Evolutionary conservation across 2,797 vertebrate species (phyloP).

Genomic region (Lophotriccus pileatus): DNA sequence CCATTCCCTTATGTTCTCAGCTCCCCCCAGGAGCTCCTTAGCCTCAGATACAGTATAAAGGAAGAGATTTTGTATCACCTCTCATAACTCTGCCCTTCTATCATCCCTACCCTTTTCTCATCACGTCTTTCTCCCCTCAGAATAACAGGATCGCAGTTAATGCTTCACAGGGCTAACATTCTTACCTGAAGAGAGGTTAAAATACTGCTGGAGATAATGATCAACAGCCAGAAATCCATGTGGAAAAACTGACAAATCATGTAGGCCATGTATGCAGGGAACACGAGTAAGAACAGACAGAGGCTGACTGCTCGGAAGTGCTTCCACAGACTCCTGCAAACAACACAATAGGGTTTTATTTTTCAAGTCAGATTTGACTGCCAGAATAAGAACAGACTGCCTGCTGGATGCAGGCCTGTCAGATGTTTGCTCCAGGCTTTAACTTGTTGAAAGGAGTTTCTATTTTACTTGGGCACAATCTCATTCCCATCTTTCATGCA

Average conservation of each 20-base stretch:
- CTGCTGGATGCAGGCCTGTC: not conserved
- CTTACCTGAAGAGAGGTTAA: constrained; percentile 96
- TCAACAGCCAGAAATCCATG: constrained; percentile 99
- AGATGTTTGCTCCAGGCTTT: not conserved
- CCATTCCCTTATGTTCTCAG: not conserved
- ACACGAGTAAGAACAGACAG: constrained; percentile 92
- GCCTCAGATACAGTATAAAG: not conserved
- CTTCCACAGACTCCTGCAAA: constrained; percentile 94
- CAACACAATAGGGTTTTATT: not conserved
- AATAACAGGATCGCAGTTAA: not conserved
- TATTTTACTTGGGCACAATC: not conserved
- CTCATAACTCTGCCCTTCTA: not conserved
- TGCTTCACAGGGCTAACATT: not conserved
- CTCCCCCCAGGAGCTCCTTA: not conserved
- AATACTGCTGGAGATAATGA: constrained; percentile 98
- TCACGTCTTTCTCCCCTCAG: not conserved
- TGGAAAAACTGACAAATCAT: constrained; percentile 99
- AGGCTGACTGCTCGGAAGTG: constrained; percentile 96
- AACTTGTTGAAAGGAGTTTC: not conserved
- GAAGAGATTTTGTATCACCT: not conserved
- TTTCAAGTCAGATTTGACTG: not conserved
- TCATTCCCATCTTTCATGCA: not conserved
- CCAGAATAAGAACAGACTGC: not conserved
- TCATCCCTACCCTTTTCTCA: not conserved
- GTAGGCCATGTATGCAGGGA: constrained; percentile 97